Percentiles rank a stretch among this genome's conserved stretches.
phyloP scores from a whole-genome alignment of 2,113 vertebrate genomes.

The Trochalopteron elliotii region DNA sequence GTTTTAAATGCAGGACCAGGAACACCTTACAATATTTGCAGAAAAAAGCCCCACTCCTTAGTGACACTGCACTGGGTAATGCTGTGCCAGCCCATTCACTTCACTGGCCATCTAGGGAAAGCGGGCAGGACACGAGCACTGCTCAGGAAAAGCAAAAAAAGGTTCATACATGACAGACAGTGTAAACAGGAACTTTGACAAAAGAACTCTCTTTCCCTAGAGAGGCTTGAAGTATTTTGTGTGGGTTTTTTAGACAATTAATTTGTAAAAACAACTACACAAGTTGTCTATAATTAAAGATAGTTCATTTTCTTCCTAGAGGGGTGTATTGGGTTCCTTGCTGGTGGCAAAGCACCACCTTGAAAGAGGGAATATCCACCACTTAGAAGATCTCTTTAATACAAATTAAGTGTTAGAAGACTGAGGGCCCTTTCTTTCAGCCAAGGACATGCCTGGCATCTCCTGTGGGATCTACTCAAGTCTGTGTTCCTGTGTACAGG shows the following conservation, averaged over 20 bases:
- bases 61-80: background rate
- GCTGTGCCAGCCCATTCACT: background rate
- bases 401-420: background rate
- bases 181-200: background rate
- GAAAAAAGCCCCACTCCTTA: background rate
- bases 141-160: background rate
- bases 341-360: background rate
- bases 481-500: background rate
- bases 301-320: background rate
- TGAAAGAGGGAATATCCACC: background rate
- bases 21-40: background rate
- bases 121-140: background rate
- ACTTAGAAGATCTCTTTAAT: background rate
- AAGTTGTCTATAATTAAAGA: background rate
- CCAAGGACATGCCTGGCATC: accelerated
- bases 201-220: background rate
- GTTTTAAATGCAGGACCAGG: background rate
- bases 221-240: background rate
- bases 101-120: background rate
- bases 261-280: background rate
- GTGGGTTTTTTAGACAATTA: background rate
- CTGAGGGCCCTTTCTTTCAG: background rate
- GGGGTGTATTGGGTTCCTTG: background rate
- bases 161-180: background rate
- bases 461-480: background rate